These are phyloP conservation scores for Neoseiulus cucumeris DNA, from an alignment of 1,140 invertebrate genomes.

Conservation along the genomic window DNA sequence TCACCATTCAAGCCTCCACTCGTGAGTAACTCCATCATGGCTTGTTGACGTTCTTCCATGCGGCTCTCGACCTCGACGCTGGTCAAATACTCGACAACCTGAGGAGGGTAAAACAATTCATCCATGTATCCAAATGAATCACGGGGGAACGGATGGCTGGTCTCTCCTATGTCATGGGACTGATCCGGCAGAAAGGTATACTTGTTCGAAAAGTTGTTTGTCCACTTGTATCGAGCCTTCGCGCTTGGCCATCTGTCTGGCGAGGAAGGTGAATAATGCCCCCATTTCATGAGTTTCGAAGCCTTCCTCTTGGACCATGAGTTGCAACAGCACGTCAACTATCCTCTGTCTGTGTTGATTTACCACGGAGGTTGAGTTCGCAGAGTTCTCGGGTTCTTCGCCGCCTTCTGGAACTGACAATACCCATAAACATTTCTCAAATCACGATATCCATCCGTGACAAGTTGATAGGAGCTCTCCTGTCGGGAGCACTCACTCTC, in stretches of 20 bases:
- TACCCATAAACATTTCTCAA: no score
- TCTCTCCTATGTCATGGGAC: not conserved
- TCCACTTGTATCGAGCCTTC: constrained; percentile 32
- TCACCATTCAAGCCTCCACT: constrained; percentile 38
- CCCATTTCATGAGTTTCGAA: constrained; percentile 41
- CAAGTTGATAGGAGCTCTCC: no score
- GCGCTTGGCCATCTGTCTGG: constrained; percentile 39
- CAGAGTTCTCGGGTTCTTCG: no score
- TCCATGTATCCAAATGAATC: not conserved
- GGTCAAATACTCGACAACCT: constrained; percentile 32
- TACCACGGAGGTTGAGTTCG: not conserved
- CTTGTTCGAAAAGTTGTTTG: constrained; percentile 35
- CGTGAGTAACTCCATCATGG: constrained; percentile 50
- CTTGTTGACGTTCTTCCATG: constrained; percentile 53
- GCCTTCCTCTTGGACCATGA: constrained; percentile 46
- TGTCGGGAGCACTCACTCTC: not conserved
- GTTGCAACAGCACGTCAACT: constrained; percentile 54
- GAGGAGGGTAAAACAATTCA: constrained; percentile 1
- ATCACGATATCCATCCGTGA: no score
- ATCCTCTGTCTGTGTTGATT: constrained; percentile 48
- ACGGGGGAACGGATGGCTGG: not conserved
- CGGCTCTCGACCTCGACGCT: constrained; percentile 32
- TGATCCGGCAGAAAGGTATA: constrained; percentile 22
- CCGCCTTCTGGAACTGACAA: no score
- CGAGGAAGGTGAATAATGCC: constrained; percentile 51